A percentile compares a stretch with the other conserved stretches of the same genome.
phyloP scores from a whole-genome alignment of 2,113 vertebrate species.

The Galbula dea region DNA sequence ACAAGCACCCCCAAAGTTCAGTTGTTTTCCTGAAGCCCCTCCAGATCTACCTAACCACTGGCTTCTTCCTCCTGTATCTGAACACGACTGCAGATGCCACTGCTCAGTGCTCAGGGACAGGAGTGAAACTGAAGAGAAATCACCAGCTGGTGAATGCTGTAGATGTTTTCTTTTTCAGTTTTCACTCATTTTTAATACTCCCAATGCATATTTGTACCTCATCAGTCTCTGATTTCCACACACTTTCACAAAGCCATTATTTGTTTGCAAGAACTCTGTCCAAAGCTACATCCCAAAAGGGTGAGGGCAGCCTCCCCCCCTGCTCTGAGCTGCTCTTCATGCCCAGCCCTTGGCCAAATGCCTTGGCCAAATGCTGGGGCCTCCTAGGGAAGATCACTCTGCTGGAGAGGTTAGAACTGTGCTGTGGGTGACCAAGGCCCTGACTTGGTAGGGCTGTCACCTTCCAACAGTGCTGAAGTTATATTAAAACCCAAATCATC shows the following conservation, averaged over 20 bases:
- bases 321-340: rapidly evolving
- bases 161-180: background rate
- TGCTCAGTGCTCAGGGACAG: too few species aligned
- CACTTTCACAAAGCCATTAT: background rate
- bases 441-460: background rate
- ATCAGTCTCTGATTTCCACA: rapidly evolving
- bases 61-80: background rate
- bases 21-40: background rate
- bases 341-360: too few species aligned
- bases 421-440: background rate
- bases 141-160: background rate
- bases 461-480: background rate
- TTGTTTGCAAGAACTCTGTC: background rate
- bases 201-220: background rate
- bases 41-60: background rate
- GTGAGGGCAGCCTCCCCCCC: background rate
- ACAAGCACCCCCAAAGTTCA: background rate
- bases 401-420: background rate
- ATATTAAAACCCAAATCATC: background rate
- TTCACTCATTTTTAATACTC: background rate
- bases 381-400: background rate
- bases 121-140: background rate
- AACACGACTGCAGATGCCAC: background rate
- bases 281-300: background rate
- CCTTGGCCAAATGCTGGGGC: background rate